Evolutionary conservation across 2,888 invertebrate species (phyloP).

Genomic region (Opisthograptis luteolata): DNA sequence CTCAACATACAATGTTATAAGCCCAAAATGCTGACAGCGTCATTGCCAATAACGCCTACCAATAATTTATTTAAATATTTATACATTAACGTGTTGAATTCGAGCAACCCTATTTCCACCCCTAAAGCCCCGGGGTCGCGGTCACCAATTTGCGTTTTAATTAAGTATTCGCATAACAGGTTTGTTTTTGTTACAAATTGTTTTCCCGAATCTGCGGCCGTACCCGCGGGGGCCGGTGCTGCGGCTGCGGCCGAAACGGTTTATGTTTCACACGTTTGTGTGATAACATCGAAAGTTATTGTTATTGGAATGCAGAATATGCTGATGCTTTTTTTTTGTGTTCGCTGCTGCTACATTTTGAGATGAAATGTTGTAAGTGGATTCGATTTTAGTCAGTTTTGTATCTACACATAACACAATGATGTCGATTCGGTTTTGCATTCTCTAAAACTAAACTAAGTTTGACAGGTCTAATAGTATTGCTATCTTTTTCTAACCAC

Average conservation of each 20-base stretch:
- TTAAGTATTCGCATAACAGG: constrained; percentile 73
- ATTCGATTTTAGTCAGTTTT: no score
- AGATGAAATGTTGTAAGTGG: no score
- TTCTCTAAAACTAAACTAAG: no score
- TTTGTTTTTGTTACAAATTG: constrained; percentile 78
- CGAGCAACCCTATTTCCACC: constrained; percentile 33
- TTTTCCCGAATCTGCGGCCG: constrained; percentile 57
- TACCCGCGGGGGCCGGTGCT: constrained; percentile 14
- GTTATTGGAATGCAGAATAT: constrained; percentile 1
- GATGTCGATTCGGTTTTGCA: no score
- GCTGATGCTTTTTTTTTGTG: background rate
- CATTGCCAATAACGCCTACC: no score
- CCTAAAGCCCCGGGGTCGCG: constrained; percentile 44
- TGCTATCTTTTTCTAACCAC: no score
- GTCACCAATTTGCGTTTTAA: constrained; percentile 80
- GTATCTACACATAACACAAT: no score
- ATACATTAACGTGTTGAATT: constrained; percentile 1
- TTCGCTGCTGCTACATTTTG: background rate
- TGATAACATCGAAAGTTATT: constrained; percentile 16
- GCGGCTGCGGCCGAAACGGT: constrained; percentile 20
- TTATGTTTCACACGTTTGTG: constrained; percentile 18
- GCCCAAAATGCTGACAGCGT: no score
- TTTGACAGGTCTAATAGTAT: no score
- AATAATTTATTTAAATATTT: no score
- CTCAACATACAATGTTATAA: no score